phyloP scores from a whole-genome alignment of 2,888 invertebrate genomes.

The Sesia apiformis region DNA sequence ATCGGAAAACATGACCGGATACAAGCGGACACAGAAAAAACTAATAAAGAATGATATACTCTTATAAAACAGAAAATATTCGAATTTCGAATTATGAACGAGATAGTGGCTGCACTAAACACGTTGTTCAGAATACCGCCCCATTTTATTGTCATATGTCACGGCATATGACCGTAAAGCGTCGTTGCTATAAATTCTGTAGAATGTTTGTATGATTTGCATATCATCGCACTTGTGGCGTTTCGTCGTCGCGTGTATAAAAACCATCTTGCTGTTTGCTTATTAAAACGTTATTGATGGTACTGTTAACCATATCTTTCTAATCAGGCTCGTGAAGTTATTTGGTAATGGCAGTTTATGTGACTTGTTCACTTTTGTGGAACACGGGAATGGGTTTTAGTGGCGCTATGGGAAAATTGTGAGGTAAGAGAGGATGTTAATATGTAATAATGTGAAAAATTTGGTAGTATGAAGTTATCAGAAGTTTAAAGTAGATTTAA shows the following conservation, averaged over 20 bases:
- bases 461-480: no score
- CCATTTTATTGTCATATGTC: conserved; percentile 57
- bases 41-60: conserved; percentile 28
- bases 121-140: conserved; percentile 50
- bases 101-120: conserved; percentile 36
- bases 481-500: no score
- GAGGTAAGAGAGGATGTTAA: no score
- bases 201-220: conserved; percentile 45
- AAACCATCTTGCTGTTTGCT: conserved; percentile 32
- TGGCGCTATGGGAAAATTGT: no score
- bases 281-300: conserved; percentile 61
- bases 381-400: no score
- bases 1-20: conserved; percentile 9
- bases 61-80: conserved; percentile 9
- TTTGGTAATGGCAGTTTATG: conserved; percentile 12
- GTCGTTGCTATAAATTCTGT: conserved; percentile 46
- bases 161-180: conserved; percentile 52
- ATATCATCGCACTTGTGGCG: conserved; percentile 53
- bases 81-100: not conserved
- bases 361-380: conserved; percentile 5
- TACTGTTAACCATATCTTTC: conserved; percentile 32
- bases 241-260: conserved; percentile 43
- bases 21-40: conserved; percentile 15
- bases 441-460: no score
- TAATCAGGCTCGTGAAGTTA: conserved; percentile 28